These are phyloP conservation scores for Dichetophora obliterata DNA, from an alignment of 2,888 invertebrate genomes.

Conservation along the genomic window DNA sequence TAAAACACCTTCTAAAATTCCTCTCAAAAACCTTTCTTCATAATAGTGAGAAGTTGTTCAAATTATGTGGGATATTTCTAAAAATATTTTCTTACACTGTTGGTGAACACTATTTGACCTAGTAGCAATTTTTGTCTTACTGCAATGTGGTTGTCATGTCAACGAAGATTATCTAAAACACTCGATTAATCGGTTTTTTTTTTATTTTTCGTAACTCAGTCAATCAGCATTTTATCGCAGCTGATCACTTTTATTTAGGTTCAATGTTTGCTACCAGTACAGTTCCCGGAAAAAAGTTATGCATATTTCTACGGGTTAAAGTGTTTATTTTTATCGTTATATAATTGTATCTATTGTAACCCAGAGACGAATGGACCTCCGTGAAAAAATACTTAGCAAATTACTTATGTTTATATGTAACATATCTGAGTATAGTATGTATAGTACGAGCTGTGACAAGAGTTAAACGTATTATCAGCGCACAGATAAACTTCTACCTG, in stretches of 20 bases:
- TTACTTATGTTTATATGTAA: neutral
- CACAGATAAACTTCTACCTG: neutral
- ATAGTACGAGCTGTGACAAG: neutral
- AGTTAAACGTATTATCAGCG: neutral
- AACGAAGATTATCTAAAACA: too few species aligned
- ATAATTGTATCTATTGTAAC: conserved; percentile 9
- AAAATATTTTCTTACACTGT: too few species aligned
- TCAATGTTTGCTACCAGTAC: neutral
- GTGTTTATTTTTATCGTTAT: conserved; percentile 24
- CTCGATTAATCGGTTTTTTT: too few species aligned
- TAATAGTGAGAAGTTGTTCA: too few species aligned
- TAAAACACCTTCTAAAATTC: too few species aligned
- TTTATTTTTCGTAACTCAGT: too few species aligned
- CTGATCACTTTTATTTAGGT: neutral
- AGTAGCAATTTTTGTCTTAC: too few species aligned
- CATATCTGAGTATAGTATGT: neutral
- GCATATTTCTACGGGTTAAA: conserved; percentile 2
- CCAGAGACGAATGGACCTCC: conserved; percentile 4
- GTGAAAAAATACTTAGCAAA: neutral
- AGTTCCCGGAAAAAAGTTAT: conserved; percentile 17
- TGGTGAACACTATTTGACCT: too few species aligned
- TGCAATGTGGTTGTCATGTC: too few species aligned
- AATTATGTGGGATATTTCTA: too few species aligned
- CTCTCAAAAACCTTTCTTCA: too few species aligned
- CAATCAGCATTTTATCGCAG: neutral